Base-by-base conservation (phyloP, 2,797 vertebrate genomes). In the Chelon labrosus region DNA sequence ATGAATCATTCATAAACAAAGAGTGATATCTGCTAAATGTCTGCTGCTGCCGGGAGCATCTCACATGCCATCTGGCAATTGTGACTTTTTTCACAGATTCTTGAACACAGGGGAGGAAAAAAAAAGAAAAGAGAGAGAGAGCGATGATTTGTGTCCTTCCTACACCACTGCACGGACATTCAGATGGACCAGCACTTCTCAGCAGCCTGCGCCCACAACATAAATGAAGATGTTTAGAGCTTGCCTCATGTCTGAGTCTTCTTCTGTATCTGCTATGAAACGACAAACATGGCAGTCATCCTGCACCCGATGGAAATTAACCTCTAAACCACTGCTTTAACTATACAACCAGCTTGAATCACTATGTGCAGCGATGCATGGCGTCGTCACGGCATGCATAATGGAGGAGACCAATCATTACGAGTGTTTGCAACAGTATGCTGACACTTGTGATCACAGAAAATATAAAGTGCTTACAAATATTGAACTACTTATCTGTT, bases 31-130 rank as follows among this genome's bases (percentile, higher is more conserved):
- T 75, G 58, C 67, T 71, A 39, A 70, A 55, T 80, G 74, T 79
- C 49, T 61, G 6, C 51, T 72, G 58, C 52, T 61, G 70, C 71
- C 4, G 10, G 5, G 35, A 75, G 61, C 25, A 12, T 76, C 79
- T 88, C 79, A 53, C 56, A 38, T 37, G 73, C 74, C 82, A 84
- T 80, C 80, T 85, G 79, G 35, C 47, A 27, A 61, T 56, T 59
- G 65, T 75, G 80, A 74, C 64, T 76, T 77, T 67, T 72, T 55
- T 35, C 25, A 35, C 78, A 66, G 59, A 75, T 82, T 73, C 25
- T 72, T 39, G n/a, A 56, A 79, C 35, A 38, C 22, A 19, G 4
- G 25, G 4, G 25, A 27, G 1, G 0, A 0, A 8, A 19, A 38
- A 41, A 37, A 55, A 42, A 27, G 16, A 17, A 13, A 7, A 44